Base-by-base conservation (phyloP, 2,113 vertebrate species). In the Onychostruthus taczanowskii region DNA sequence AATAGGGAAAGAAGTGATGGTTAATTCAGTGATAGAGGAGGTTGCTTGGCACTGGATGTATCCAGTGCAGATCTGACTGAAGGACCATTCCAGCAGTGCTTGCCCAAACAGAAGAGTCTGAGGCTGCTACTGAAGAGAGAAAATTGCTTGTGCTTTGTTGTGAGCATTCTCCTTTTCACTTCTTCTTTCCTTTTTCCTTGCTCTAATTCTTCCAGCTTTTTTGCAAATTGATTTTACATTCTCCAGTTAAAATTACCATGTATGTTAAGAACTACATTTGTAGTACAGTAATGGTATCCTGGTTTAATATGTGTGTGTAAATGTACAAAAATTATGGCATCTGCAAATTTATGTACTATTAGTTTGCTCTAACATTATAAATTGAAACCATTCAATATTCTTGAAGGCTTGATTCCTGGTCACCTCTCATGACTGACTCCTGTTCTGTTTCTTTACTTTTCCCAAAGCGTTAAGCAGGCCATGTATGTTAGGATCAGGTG, bases 401-500 rank as follows among this genome's bases (percentile, higher is more conserved):
- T 49, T 89, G 49, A 73, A 91, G 56, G n/a, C 30, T 37, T 87
- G 58, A 39, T 37, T 79, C 23, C 63, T 68, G 41, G n/a, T 87
- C 58, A 37, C 20, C 44, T 91, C 46, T 41, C 24, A 2, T n/a
- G 20, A 35, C 83, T 96, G 62, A 94, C 52, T 74, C 49, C 4
- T 90, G 61, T 64, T 95, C 39, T 94, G 26, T 95, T 79, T 78
- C 59, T 90, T 84, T 95, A 39, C n/a, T 50, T n/a, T 82, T 79
- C 84, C 63, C n/a, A 0, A 96, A 97, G 96, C 11, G 6, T 92
- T 86, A 96, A 97, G 73, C 35, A 28, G 49, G 46, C 46, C 84
- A 41, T 82, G 68, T 96, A 11, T 85, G 94, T 96, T 89, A 96
- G 85, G 93, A 97, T 97, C 89, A 95, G 97, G 97, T 97, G 94